Conservation (phyloP, 2,113 vertebrate species). For the Candoia aspera region DNA sequence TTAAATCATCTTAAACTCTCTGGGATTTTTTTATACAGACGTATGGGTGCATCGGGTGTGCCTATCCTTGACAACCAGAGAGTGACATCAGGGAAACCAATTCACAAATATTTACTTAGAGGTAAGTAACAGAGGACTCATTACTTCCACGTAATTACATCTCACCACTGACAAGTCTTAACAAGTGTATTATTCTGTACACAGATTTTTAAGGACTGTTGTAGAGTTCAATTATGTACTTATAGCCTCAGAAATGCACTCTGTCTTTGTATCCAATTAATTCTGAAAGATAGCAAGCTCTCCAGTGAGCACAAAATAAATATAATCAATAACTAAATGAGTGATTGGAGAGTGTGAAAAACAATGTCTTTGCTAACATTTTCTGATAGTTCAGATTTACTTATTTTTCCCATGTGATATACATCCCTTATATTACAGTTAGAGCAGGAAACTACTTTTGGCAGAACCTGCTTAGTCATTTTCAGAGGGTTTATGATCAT, state of each 20-base stretch:
- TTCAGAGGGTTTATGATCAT: constrained; percentile 35
- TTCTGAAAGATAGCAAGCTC: constrained; percentile 44
- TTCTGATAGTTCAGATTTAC: constrained; percentile 8
- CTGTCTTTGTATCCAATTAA: constrained; percentile 54
- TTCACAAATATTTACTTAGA: constrained; percentile 36
- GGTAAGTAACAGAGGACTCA: constrained; percentile 14
- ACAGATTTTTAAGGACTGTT: background rate
- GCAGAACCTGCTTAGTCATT: constrained; percentile 5
- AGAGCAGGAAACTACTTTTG: constrained; percentile 32
- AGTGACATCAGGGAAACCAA: constrained; percentile 1
- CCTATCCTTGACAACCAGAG: constrained; percentile 26
- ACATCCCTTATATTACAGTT: constrained; percentile 17
- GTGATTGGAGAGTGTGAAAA: constrained; percentile 7
- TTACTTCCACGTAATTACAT: constrained; percentile 61
- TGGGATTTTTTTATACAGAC: background rate
- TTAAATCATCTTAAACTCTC: constrained; percentile 2
- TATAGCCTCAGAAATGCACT: constrained; percentile 47
- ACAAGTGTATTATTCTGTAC: background rate
- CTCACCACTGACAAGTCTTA: constrained; percentile 50
- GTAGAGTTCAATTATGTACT: constrained; percentile 40
- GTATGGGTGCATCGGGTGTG: background rate
- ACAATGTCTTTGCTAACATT: constrained; percentile 35
- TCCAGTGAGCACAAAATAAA: constrained; percentile 39
- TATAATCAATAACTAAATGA: constrained; percentile 39
- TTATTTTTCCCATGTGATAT: background rate